These are phyloP conservation scores for Calypte anna DNA, from an alignment of 2,113 vertebrate species.

Conservation along the genomic window DNA sequence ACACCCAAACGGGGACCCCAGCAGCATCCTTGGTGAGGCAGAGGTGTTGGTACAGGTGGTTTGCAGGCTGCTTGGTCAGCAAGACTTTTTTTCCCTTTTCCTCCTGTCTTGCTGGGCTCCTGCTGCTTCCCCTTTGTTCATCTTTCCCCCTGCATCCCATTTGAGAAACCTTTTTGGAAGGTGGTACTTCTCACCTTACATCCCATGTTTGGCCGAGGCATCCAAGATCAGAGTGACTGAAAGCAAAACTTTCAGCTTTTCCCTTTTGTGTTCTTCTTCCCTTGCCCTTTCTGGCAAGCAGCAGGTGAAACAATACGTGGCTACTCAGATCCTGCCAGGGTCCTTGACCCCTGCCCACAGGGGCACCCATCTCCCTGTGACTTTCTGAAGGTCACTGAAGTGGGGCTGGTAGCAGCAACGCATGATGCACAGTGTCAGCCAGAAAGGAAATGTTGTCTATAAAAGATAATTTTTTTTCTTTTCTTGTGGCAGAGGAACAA, in stretches of 20 bases:
- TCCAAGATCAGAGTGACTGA: rapidly evolving
- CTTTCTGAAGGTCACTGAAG: constrained; percentile 78
- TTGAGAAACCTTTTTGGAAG: background rate
- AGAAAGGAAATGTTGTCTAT: constrained; percentile 74
- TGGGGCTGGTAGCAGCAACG: background rate
- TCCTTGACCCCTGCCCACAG: background rate
- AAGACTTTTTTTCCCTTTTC: background rate
- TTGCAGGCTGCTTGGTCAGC: background rate
- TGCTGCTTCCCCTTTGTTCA: background rate
- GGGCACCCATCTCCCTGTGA: background rate
- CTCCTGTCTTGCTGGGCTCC: background rate
- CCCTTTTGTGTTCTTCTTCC: background rate
- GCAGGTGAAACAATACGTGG: rapidly evolving
- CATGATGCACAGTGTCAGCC: constrained; percentile 1
- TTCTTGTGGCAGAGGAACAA: constrained; percentile 73
- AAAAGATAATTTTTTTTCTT: constrained; percentile 65
- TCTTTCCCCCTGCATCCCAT: background rate
- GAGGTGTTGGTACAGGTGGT: background rate
- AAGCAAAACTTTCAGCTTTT: background rate
- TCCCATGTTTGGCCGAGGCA: rapidly evolving
- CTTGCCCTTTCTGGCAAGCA: background rate
- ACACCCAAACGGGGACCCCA: rapidly evolving
- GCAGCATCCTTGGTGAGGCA: background rate
- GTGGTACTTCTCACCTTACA: rapidly evolving
- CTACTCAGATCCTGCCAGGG: background rate